Conservation (phyloP, 2,797 vertebrate species). For the Enteromius trimaculatus region DNA sequence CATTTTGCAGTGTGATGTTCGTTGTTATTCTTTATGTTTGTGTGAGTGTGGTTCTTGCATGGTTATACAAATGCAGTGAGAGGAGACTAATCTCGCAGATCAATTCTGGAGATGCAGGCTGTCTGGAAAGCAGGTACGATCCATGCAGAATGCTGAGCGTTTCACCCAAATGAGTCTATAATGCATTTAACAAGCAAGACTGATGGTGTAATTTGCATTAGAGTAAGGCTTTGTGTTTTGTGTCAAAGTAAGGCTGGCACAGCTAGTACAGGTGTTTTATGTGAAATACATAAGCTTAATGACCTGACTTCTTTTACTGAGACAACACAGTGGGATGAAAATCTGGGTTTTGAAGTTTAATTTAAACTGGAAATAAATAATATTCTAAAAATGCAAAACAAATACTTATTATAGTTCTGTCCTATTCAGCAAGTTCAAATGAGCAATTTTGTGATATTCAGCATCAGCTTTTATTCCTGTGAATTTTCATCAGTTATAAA, state of each 20-base stretch:
- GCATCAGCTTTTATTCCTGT: background rate
- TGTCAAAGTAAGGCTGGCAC: conserved; percentile 7
- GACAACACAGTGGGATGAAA: background rate
- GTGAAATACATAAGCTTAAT: background rate
- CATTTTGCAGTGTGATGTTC: conserved; percentile 16
- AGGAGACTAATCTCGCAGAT: conserved; percentile 48
- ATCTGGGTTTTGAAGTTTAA: background rate
- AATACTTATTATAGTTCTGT: background rate
- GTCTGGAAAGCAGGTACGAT: conserved; percentile 29
- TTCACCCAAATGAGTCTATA: conserved; percentile 29
- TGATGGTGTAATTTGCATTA: conserved; percentile 38
- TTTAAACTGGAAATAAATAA: background rate
- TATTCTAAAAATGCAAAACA: background rate
- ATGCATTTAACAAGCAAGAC: conserved; percentile 40
- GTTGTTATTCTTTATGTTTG: conserved; percentile 16
- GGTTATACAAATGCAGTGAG: conserved; percentile 32
- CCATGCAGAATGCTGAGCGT: conserved; percentile 31
- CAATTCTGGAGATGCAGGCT: conserved; percentile 49
- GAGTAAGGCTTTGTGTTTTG: background rate
- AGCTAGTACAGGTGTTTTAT: background rate
- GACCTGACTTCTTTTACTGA: background rate
- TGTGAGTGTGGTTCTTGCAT: conserved; percentile 28
- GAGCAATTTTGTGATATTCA: background rate
- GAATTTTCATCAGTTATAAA: background rate
- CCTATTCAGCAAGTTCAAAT: background rate